Evolutionary conservation across 2,797 vertebrate species (phyloP), one percentile per base, ranked within the genome.

Genomic region (Betta splendens): DNA sequence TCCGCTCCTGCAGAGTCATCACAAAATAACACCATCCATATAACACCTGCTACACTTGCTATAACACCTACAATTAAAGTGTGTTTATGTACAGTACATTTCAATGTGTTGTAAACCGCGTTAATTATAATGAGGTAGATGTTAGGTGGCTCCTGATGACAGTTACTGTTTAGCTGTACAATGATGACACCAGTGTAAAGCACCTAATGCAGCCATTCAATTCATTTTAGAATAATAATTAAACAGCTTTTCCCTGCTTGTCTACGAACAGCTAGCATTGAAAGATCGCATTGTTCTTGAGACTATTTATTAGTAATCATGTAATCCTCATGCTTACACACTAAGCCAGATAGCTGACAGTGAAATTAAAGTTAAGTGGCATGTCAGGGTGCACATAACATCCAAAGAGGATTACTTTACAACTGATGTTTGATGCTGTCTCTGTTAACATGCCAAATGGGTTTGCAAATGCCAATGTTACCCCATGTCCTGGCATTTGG

Each of bases 1-100:
- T 63, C 98, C 97, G 59, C 97, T 99, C 98, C 98, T 99, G 82
- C 35, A 71, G 16, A 53, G 29, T 2, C 38, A 52, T 5, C 43
- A 32, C 32, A 56, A n/a, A 54, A 56, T 29, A 7, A 17, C 18
- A 42, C 5, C 6, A 23, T n/a, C n/a, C n/a, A n/a, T n/a, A n/a
- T n/a, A n/a, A n/a, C n/a, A n/a, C n/a, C n/a, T n/a, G n/a, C n/a
- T n/a, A n/a, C n/a, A n/a, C n/a, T n/a, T n/a, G n/a, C n/a, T n/a
- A n/a, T n/a, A n/a, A n/a, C n/a, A n/a, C n/a, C n/a, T n/a, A 11
- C 28, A 29, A 3, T 25, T 5, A 29, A 10, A 29, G 9, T 29
- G 28, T 11, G 16, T 28, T 32, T 9, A 2, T 9, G 8, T 9
- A 4, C 6, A 10, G 28, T 17, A 31, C 12, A 10, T 54, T n/a